These are phyloP conservation scores for Cosmia trapezina DNA, from an alignment of 2,888 invertebrate species.

Conservation along the genomic window DNA sequence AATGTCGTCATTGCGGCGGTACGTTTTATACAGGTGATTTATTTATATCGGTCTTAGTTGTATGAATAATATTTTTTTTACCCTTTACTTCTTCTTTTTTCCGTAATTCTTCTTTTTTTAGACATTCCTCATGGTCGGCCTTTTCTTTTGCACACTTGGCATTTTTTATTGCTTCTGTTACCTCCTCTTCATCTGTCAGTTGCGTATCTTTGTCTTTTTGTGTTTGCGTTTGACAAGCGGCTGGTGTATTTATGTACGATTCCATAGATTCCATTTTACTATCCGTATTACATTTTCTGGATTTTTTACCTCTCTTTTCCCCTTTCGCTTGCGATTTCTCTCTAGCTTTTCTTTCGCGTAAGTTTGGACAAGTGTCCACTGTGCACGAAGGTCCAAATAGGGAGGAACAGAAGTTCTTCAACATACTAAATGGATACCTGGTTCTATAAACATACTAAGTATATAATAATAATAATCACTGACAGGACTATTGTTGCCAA, in stretches of 20 bases:
- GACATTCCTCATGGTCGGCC: background rate
- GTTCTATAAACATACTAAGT: slow-evolving; percentile 7
- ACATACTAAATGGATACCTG: slow-evolving; percentile 16
- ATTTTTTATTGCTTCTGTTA: background rate
- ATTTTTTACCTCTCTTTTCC: no score
- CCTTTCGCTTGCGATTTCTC: background rate
- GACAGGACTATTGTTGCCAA: no score
- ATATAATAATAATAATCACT: background rate
- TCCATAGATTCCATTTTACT: accelerated
- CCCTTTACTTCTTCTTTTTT: no score
- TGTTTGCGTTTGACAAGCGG: background rate
- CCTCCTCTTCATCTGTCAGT: background rate
- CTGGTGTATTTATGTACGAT: background rate
- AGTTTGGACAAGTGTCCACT: slow-evolving; percentile 15
- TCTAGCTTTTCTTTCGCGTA: background rate
- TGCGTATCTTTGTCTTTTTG: slow-evolving; percentile 16
- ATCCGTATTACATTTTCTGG: background rate
- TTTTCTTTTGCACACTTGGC: background rate
- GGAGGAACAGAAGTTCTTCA: slow-evolving; percentile 51
- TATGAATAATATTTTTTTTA: background rate
- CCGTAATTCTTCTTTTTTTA: background rate
- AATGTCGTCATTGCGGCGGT: no score
- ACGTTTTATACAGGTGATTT: background rate
- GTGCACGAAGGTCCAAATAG: slow-evolving; percentile 46
- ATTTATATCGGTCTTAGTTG: background rate